These are phyloP conservation scores for Strigamia transsilvanica DNA, from an alignment of 2,888 invertebrate species.

Conservation along the genomic window DNA sequence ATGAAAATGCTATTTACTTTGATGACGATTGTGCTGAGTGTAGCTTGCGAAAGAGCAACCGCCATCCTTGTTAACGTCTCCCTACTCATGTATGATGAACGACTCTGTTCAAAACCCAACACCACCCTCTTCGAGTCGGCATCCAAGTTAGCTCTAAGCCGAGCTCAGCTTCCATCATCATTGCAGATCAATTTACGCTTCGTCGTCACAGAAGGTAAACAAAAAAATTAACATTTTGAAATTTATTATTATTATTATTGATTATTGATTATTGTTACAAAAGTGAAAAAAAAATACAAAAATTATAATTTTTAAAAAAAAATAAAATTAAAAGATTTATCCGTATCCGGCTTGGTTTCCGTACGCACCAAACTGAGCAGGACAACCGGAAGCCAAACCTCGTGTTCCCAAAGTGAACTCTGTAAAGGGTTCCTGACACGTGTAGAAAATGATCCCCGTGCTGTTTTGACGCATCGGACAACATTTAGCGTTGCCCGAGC, in stretches of 20 bases:
- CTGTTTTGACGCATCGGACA: slow-evolving; percentile 3
- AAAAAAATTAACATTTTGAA: too few relatives aligned
- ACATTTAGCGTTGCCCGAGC: neutral
- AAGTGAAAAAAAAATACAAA: too few relatives aligned
- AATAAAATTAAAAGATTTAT: too few relatives aligned
- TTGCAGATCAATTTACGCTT: neutral
- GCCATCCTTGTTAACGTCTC: slow-evolving; percentile 20
- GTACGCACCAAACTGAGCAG: neutral
- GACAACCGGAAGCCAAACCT: neutral
- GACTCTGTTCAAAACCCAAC: slow-evolving; percentile 7
- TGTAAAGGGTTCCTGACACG: slow-evolving; percentile 13
- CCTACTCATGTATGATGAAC: slow-evolving; percentile 10
- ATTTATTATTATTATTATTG: too few relatives aligned
- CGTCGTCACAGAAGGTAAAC: neutral
- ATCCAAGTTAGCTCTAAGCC: slow-evolving; percentile 5
- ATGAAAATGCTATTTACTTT: slow-evolving; percentile 32
- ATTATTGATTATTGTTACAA: too few relatives aligned
- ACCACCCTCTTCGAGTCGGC: slow-evolving; percentile 6
- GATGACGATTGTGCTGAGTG: slow-evolving; percentile 38
- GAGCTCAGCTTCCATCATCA: slow-evolving; percentile 1
- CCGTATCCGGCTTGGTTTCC: neutral
- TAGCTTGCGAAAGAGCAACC: neutral
- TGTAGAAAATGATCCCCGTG: neutral
- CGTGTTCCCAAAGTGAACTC: neutral
- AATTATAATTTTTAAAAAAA: too few relatives aligned